phyloP scores from a whole-genome alignment of 2,113 vertebrate genomes.

The Onychorhynchus coronatus region DNA sequence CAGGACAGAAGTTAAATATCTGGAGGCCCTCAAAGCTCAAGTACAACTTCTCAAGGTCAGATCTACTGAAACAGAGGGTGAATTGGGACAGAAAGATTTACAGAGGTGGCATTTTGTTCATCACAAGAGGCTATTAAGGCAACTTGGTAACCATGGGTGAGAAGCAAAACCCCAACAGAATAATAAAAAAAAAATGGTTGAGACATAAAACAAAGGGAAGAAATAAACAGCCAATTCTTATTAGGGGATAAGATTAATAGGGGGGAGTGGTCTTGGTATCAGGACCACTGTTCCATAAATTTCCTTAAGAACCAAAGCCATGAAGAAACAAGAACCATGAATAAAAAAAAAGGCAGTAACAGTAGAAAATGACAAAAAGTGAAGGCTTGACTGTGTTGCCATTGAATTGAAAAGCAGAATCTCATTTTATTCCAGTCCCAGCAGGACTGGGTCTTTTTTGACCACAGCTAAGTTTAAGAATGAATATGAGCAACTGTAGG shows the following conservation, averaged over 20 bases:
- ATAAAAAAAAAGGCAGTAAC: background rate
- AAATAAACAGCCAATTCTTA: conserved; percentile 34
- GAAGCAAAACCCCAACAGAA: background rate
- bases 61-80: background rate
- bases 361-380: background rate
- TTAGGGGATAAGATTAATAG: conserved; percentile 40
- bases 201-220: conserved; percentile 35
- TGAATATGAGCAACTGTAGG: background rate
- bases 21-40: conserved; percentile 43
- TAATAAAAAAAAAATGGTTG: background rate
- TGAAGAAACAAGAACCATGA: background rate
- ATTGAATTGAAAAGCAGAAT: background rate
- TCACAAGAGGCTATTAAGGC: conserved; percentile 51
- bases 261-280: background rate
- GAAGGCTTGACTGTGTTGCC: background rate
- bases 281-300: conserved; percentile 27
- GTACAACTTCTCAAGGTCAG: conserved; percentile 43
- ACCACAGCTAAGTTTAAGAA: background rate
- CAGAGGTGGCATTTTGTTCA: conserved; percentile 31
- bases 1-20: background rate
- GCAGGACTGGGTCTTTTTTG: background rate
- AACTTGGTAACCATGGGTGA: conserved; percentile 46
- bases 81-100: conserved; percentile 58
- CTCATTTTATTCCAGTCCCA: background rate
- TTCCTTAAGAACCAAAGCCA: conserved; percentile 15